Evolutionary conservation across 2,797 vertebrate genomes (phyloP).

Genomic region (Pangasius sanitwongsei): DNA sequence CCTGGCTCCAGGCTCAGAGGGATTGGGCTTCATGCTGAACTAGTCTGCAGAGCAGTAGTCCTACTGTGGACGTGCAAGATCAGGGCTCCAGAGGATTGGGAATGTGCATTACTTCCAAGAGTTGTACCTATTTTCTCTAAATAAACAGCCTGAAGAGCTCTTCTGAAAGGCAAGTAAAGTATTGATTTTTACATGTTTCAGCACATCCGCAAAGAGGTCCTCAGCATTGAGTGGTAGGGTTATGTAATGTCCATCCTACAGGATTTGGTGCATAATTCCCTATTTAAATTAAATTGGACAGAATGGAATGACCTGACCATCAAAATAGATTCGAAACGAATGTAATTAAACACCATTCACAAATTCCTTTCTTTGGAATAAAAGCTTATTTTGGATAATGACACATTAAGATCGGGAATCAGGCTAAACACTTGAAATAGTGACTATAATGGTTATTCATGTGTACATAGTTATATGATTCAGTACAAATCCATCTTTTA

Average conservation of each 20-base stretch:
- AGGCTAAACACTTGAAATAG: neutral
- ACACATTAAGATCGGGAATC: neutral
- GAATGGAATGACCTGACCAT: neutral
- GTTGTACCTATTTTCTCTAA: conserved; percentile 46
- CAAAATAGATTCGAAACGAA: neutral
- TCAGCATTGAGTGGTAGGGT: neutral
- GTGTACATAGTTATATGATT: neutral
- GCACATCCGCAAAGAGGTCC: conserved; percentile 13
- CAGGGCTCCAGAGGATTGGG: conserved; percentile 33
- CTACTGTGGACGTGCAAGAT: conserved; percentile 27
- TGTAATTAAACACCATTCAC: conserved; percentile 26
- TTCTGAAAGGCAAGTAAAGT: conserved; percentile 52
- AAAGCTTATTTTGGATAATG: neutral
- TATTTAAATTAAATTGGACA: neutral
- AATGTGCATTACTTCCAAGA: conserved; percentile 45
- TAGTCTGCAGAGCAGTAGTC: conserved; percentile 33
- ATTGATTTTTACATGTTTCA: conserved; percentile 53
- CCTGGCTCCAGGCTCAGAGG: conserved; percentile 36
- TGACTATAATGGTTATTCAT: neutral
- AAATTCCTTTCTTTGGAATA: neutral
- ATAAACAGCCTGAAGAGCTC: conserved; percentile 51
- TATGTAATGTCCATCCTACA: neutral
- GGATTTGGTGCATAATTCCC: neutral
- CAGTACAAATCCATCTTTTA: neutral
- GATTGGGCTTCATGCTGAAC: conserved; percentile 39